phyloP scores from a whole-genome alignment of 2,888 invertebrate genomes.

The Tolmerus cingulatus region DNA sequence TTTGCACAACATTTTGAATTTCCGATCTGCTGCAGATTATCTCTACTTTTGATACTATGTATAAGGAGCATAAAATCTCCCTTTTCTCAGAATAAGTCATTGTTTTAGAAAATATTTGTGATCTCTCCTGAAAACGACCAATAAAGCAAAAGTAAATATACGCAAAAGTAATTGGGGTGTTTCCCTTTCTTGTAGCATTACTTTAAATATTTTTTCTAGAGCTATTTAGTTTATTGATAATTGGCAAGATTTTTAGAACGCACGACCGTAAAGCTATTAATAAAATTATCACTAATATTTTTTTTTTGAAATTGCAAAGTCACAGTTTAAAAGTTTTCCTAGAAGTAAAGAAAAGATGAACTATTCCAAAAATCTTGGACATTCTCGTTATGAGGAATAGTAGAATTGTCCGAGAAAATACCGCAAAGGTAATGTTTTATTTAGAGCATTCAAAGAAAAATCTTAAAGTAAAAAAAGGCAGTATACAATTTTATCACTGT shows the following conservation, averaged over 20 bases:
- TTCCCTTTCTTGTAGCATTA: too few relatives aligned
- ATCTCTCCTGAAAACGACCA: too few relatives aligned
- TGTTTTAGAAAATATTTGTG: too few relatives aligned
- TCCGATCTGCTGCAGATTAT: too few relatives aligned
- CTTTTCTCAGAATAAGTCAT: too few relatives aligned
- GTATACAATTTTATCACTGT: background rate
- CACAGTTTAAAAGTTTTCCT: background rate
- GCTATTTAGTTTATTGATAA: too few relatives aligned
- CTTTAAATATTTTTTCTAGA: too few relatives aligned
- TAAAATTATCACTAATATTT: background rate
- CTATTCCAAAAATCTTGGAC: background rate
- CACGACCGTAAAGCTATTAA: background rate
- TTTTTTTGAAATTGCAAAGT: background rate
- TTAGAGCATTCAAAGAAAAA: background rate
- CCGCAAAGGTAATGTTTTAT: background rate
- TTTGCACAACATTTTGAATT: too few relatives aligned
- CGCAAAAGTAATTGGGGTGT: too few relatives aligned
- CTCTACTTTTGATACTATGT: too few relatives aligned
- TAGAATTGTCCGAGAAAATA: background rate
- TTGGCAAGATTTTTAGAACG: background rate
- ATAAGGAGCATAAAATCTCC: too few relatives aligned
- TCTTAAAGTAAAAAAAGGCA: conserved; percentile 7
- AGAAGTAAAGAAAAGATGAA: background rate
- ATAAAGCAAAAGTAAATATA: too few relatives aligned
- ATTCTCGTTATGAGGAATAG: background rate